These are phyloP conservation scores for Ischnus inquisitorius DNA, from an alignment of 2,888 invertebrate genomes.

Conservation along the genomic window DNA sequence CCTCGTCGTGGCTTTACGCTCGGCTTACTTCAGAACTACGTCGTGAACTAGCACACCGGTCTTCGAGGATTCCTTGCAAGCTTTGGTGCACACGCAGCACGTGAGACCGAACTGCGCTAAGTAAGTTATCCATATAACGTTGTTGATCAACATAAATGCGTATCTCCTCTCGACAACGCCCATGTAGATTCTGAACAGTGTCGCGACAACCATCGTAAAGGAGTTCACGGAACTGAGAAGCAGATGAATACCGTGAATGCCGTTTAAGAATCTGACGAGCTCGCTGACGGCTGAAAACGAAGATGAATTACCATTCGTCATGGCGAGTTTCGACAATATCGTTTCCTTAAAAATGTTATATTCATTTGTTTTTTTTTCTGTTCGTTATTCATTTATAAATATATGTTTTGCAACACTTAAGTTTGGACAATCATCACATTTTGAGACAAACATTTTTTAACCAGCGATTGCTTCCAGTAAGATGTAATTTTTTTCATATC, in stretches of 20 bases:
- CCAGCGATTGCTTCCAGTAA: not conserved
- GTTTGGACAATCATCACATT: too few relatives aligned
- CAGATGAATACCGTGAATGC: conserved; percentile 76
- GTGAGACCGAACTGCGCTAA: conserved; percentile 74
- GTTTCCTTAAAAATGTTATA: not conserved
- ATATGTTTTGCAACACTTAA: too few relatives aligned
- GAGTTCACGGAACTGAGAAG: conserved; percentile 78
- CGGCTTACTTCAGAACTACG: conserved; percentile 70
- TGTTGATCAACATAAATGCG: conserved; percentile 78
- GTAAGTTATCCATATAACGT: conserved; percentile 79
- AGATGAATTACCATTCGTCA: not conserved
- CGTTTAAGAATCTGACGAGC: conserved; percentile 74
- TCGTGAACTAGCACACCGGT: conserved; percentile 73
- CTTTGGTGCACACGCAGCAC: conserved; percentile 75
- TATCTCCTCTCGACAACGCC: conserved; percentile 76
- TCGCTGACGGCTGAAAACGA: conserved; percentile 73
- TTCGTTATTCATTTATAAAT: not conserved
- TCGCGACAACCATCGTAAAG: conserved; percentile 79
- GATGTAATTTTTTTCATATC: not conserved
- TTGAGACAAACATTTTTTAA: not conserved
- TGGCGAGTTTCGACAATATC: not conserved
- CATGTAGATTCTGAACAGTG: conserved; percentile 80
- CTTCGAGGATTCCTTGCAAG: conserved; percentile 73
- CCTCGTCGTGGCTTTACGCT: not conserved
- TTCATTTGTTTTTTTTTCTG: not conserved